These are phyloP conservation scores for Eunapius fragilis DNA, from an alignment of 37 sponge, comb jelly and placozoan species.

Conservation along the genomic window DNA sequence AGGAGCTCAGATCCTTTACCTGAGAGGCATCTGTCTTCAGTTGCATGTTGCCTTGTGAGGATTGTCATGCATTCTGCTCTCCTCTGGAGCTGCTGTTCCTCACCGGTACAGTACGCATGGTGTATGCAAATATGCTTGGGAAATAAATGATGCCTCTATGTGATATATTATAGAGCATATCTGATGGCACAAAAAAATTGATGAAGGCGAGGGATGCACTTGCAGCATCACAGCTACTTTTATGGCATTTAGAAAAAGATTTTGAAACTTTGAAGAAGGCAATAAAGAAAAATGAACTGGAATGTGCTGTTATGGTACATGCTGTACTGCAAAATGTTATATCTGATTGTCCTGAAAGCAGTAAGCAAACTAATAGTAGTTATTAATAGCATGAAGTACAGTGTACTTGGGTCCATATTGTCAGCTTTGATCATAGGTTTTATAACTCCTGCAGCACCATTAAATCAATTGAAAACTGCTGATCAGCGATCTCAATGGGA, in stretches of 20 bases:
- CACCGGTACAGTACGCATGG: too few relatives aligned
- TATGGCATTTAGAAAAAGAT: slow-evolving; percentile 19
- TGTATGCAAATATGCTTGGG: too few relatives aligned
- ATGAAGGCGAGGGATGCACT: neutral
- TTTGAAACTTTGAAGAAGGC: neutral
- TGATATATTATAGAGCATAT: neutral
- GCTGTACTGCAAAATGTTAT: neutral
- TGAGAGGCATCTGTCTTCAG: slow-evolving; percentile 12
- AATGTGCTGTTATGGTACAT: slow-evolving; percentile 10
- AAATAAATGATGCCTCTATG: too few relatives aligned
- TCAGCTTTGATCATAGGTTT: neutral
- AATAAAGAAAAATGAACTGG: slow-evolving; percentile 10
- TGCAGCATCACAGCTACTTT: slow-evolving; percentile 7
- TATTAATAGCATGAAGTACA: too few relatives aligned
- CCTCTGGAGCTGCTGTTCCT: slow-evolving; percentile 15
- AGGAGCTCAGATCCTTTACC: slow-evolving; percentile 17
- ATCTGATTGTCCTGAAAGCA: neutral
- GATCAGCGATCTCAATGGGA: neutral
- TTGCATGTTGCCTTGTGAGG: slow-evolving; percentile 12
- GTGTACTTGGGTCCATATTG: too few relatives aligned
- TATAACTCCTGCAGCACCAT: neutral
- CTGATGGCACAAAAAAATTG: neutral
- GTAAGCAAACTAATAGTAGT: neutral
- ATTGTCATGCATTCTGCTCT: slow-evolving; percentile 34
- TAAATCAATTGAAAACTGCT: neutral